phyloP scores from a whole-genome alignment of 2,888 invertebrate genomes.

The Flexamia atlantica region DNA sequence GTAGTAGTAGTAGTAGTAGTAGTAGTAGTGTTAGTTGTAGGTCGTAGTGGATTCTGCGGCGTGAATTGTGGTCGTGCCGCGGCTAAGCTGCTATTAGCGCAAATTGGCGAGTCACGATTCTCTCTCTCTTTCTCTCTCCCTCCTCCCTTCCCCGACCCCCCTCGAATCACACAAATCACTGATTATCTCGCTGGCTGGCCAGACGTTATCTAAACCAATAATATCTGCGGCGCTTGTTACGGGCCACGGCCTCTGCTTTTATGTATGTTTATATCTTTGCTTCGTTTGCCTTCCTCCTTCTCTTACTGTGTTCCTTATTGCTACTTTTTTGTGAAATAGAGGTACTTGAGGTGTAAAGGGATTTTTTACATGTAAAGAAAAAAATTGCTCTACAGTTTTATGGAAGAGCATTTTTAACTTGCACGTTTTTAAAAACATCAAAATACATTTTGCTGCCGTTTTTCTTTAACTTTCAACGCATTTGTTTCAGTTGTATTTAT shows the following conservation, averaged over 20 bases:
- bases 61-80: slow-evolving; percentile 56
- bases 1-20: not conserved
- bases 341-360: no score
- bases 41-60: slow-evolving; percentile 9
- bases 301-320: no score
- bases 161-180: slow-evolving; percentile 31
- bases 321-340: no score
- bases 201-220: slow-evolving; percentile 46
- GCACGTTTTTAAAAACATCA: no score
- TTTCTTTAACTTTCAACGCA: no score
- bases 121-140: slow-evolving; percentile 22
- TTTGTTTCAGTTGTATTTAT: no score
- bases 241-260: not conserved
- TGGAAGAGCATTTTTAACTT: no score
- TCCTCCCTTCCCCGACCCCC: not conserved
- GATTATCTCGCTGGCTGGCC: slow-evolving; percentile 20
- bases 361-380: no score
- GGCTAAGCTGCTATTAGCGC: slow-evolving; percentile 57
- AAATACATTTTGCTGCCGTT: no score
- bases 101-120: slow-evolving; percentile 60
- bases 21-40: not conserved
- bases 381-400: no score
- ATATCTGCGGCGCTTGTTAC: slow-evolving; percentile 15
- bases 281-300: no score
- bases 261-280: no score